Conservation (phyloP, 2,113 vertebrate species). For the Bufo bufo region DNA sequence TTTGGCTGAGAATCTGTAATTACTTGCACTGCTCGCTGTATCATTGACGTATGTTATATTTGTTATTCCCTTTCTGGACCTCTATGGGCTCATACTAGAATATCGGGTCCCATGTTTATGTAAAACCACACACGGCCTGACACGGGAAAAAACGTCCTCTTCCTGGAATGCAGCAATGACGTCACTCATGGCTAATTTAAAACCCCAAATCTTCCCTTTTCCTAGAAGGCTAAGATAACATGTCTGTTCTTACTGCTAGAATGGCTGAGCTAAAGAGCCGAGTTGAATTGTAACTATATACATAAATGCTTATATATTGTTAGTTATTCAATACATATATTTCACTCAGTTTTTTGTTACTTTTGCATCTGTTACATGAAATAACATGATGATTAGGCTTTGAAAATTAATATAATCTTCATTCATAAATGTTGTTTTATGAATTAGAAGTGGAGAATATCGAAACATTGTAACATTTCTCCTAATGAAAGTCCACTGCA, state of each 20-base stretch:
- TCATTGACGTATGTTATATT: slow-evolving; percentile 51
- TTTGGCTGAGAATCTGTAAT: slow-evolving; percentile 48
- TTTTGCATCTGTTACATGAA: slow-evolving; percentile 6
- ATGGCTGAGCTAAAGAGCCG: not conserved
- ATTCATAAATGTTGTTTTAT: not conserved
- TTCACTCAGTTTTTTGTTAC: not conserved
- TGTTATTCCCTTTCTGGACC: slow-evolving; percentile 52
- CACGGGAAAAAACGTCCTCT: slow-evolving; percentile 50
- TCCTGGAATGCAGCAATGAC: slow-evolving; percentile 55
- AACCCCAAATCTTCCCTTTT: slow-evolving; percentile 46
- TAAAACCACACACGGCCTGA: slow-evolving; percentile 53
- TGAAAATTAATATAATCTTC: not conserved
- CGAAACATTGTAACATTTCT: not conserved
- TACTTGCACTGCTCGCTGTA: slow-evolving; percentile 42
- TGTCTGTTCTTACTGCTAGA: slow-evolving; percentile 47
- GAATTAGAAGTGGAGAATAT: not conserved
- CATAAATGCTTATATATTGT: not conserved
- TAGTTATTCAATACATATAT: slow-evolving; percentile 9
- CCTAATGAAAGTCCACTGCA: not conserved
- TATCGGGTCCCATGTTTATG: slow-evolving; percentile 52
- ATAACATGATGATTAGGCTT: not conserved
- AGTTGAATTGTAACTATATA: slow-evolving; percentile 26
- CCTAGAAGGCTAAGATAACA: slow-evolving; percentile 50
- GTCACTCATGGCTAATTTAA: slow-evolving; percentile 52
- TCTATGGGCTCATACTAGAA: slow-evolving; percentile 38